A percentile compares a stretch with the other conserved stretches of the same genome.
Evolutionary conservation across 2,113 vertebrate genomes (phyloP).

Genomic region (Antechinus flavipes): DNA sequence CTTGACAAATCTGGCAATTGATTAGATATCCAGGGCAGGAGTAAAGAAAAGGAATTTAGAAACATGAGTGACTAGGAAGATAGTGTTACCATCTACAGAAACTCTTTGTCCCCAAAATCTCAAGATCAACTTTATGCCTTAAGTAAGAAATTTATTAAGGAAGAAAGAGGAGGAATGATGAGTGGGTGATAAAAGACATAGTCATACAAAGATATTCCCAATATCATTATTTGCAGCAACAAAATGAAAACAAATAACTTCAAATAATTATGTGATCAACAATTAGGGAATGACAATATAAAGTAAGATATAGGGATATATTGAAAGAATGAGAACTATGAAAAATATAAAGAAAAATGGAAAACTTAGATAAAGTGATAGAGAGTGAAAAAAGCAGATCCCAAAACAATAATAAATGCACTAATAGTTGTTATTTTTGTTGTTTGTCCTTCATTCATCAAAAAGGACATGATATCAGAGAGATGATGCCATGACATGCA

Average conservation of each 20-base stretch:
- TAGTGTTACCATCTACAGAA: background rate
- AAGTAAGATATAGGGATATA: background rate
- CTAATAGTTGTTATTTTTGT: background rate
- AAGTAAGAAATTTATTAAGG: background rate
- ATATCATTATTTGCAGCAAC: background rate
- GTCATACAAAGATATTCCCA: background rate
- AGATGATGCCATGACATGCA: too few species aligned
- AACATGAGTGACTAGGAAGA: background rate
- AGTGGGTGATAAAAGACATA: background rate
- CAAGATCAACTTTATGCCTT: background rate
- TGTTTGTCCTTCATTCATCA: too few species aligned
- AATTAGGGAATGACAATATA: background rate
- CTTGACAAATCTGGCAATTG: background rate
- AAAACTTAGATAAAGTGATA: background rate
- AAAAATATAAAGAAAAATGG: background rate
- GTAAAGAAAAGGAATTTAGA: background rate
- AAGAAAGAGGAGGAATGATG: background rate
- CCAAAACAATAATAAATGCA: background rate
- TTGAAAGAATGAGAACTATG: background rate
- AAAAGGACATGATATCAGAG: too few species aligned
- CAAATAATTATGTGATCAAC: background rate
- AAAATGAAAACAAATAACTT: background rate
- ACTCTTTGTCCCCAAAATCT: background rate
- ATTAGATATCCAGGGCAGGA: background rate
- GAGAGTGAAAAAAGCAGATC: background rate